phyloP scores from a whole-genome alignment of 2,888 invertebrate genomes.

The Apamea crenata region DNA sequence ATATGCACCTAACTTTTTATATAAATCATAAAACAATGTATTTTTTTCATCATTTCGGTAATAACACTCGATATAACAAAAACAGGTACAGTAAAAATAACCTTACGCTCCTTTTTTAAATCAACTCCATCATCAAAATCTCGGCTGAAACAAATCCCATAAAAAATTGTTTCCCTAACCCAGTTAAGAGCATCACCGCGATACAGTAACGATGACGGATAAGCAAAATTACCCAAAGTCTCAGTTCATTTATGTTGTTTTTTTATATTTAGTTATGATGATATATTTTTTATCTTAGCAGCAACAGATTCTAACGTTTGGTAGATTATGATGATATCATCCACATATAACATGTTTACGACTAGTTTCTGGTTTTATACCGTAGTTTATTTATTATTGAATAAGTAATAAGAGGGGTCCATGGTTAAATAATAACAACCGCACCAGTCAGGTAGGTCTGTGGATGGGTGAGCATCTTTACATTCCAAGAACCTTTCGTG shows the following conservation, averaged over 20 bases:
- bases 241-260: conserved; percentile 53
- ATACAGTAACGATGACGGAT: conserved; percentile 68
- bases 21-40: not conserved
- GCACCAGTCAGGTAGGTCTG: too few species aligned
- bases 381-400: not conserved
- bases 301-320: conserved; percentile 17
- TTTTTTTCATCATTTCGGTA: not conserved
- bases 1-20: too few species aligned
- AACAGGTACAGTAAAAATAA: not conserved
- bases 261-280: conserved; percentile 20
- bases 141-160: conserved; percentile 51
- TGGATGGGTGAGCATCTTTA: too few species aligned
- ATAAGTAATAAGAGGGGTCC: too few species aligned
- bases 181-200: conserved; percentile 58
- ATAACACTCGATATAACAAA: not conserved
- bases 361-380: not conserved
- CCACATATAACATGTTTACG: not conserved
- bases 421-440: too few species aligned
- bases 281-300: conserved; percentile 40
- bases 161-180: conserved; percentile 55
- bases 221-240: conserved; percentile 60
- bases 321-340: conserved; percentile 10
- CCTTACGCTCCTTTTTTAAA: conserved; percentile 35
- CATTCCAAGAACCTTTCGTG: too few species aligned
- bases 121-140: conserved; percentile 55